A percentile compares a stretch with the other conserved stretches of the same genome.
These are phyloP conservation scores for Protodeltote pygarga DNA, from an alignment of 2,888 invertebrate genomes.

Conservation along the genomic window DNA sequence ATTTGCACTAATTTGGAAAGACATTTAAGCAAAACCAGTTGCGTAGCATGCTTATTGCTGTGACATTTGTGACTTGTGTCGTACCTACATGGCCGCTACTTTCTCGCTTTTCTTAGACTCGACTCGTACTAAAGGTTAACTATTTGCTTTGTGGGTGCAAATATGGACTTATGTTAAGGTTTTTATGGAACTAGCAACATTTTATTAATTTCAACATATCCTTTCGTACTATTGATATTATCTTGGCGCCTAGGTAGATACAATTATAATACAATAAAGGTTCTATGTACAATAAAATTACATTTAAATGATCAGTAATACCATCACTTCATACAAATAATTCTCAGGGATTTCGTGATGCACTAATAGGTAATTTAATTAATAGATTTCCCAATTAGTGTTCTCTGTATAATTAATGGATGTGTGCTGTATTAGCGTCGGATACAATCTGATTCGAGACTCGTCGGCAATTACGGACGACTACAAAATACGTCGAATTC, in stretches of 20 bases:
- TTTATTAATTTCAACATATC: too few relatives aligned
- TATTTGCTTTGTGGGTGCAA: too few relatives aligned
- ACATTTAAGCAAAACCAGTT: conserved; percentile 40
- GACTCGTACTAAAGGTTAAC: conserved; percentile 5
- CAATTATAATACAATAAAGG: too few relatives aligned
- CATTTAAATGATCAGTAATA: conserved; percentile 29
- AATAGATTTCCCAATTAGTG: conserved; percentile 84
- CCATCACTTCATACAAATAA: conserved; percentile 40
- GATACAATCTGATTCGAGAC: conserved; percentile 82
- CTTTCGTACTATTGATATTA: too few relatives aligned
- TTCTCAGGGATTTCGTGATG: conserved; percentile 57
- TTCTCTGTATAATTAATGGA: conserved; percentile 79
- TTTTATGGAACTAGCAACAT: too few relatives aligned
- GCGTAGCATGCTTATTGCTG: conserved; percentile 23
- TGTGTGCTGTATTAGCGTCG: conserved; percentile 80
- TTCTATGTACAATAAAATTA: too few relatives aligned
- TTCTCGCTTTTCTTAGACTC: conserved; percentile 28
- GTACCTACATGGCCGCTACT: conserved; percentile 30
- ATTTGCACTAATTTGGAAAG: conserved; percentile 35
- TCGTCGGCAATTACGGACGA: conserved; percentile 80
- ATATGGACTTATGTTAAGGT: too few relatives aligned
- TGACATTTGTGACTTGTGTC: conserved; percentile 30
- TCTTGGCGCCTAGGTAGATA: too few relatives aligned
- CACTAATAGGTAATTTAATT: conserved; percentile 75
- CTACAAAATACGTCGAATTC: conserved; percentile 85